phyloP scores from a whole-genome alignment of 2,797 vertebrate genomes.

The Potorous gilbertii region DNA sequence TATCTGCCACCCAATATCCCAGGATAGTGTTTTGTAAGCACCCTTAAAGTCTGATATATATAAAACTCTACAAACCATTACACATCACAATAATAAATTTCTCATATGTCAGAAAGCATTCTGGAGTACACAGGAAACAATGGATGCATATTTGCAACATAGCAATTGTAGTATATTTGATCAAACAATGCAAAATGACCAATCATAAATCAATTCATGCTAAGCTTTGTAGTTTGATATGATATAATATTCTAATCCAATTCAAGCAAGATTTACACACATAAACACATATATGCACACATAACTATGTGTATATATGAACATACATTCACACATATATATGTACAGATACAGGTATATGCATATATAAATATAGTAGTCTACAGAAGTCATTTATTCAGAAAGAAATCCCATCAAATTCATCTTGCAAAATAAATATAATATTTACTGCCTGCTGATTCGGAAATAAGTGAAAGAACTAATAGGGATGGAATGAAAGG shows the following conservation, averaged over 20 bases:
- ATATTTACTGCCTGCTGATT: constrained; percentile 66
- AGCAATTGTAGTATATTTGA: not conserved
- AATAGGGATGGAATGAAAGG: not conserved
- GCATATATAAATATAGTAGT: not conserved
- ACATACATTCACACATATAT: not conserved
- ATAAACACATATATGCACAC: not conserved
- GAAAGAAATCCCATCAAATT: constrained; percentile 56
- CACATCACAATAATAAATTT: not conserved
- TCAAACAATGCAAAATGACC: not conserved
- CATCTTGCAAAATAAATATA: constrained; percentile 54
- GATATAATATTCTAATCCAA: constrained; percentile 63
- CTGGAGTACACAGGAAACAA: not conserved
- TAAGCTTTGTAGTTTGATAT: constrained; percentile 44
- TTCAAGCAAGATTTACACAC: constrained; percentile 36
- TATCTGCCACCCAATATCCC: not conserved
- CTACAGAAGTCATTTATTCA: constrained; percentile 49
- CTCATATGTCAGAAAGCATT: not conserved
- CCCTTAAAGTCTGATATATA: not conserved
- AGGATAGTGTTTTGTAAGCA: not conserved
- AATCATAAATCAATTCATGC: not conserved
- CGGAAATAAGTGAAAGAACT: constrained; percentile 46
- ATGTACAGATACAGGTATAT: not conserved
- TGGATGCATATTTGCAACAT: not conserved
- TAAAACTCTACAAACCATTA: not conserved
- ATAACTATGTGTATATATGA: too few relatives aligned